Base-by-base conservation (phyloP, 2,797 vertebrate species). In the Pangasius mekongensis region DNA sequence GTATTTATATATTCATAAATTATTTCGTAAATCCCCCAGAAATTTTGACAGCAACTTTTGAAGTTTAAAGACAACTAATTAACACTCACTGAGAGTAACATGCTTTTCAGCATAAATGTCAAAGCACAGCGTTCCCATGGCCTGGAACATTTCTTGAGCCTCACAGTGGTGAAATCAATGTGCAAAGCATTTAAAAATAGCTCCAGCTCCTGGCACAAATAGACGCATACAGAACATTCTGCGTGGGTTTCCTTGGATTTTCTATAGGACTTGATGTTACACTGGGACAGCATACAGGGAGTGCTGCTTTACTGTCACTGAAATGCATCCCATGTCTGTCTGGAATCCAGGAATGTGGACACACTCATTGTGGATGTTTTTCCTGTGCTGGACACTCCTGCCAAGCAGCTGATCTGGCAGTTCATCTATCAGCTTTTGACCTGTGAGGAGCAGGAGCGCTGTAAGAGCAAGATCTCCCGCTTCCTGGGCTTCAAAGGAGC, bases 351-450 rank as follows among this genome's bases (percentile, higher is more conserved):
- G 95, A 99, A 97, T 89, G 98, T 99, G 13, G 98, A 99, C 95
- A 99, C 98, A 0, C 96, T 99, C 91, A 99, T 99, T 58, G 98
- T 99, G 88, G 98, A 99, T 1, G 95, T 98, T 89, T 99, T 97
- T 93, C 98, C 98, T 0, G 97, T 99, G 93, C 94, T 99, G 95
- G 98, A 99, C 94, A 99, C 98, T 11, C 98, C 99, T 0, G 98
- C 98, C 95, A 99, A 99, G 94, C 99, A 99, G 94, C 95, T 99
- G 91, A 97, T 99, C 88, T 99, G 99, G 99, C 98, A 99, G 94
- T 99, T 99, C 93, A 95, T 99, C 93, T 99, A 99, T 95, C 99
- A 99, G 96, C 95, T 99, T 93, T 94, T 99, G 95, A 99, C 97
- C 0, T 99, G 98, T 0, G 98, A 99, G 90, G 99, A 99, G 91